Evolutionary conservation across 2,888 invertebrate genomes (phyloP).

Genomic region (Sarcophaga carnaria): DNA sequence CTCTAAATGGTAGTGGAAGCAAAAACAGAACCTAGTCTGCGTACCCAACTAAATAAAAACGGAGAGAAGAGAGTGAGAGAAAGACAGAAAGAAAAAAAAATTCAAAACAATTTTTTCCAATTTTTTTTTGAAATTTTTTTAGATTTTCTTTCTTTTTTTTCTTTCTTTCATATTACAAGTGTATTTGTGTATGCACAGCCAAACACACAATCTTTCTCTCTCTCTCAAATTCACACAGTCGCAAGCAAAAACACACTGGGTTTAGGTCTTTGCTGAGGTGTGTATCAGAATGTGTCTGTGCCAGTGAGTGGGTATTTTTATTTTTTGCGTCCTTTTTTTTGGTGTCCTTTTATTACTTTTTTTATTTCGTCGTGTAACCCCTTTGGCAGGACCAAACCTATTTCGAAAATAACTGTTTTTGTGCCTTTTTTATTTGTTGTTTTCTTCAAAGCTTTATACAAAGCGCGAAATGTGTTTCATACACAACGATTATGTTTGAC

Average conservation of each 20-base stretch:
- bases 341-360: constrained; percentile 46
- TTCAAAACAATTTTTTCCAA: constrained; percentile 63
- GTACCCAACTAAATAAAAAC: neutral
- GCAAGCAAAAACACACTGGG: neutral
- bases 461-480: constrained; percentile 67
- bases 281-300: constrained; percentile 23
- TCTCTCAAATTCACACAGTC: too few relatives aligned
- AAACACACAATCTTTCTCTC: too few relatives aligned
- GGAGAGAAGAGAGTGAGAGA: neutral
- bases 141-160: constrained; percentile 35
- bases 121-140: constrained; percentile 54
- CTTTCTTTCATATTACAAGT: neutral
- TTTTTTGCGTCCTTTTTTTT: constrained; percentile 46
- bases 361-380: constrained; percentile 46
- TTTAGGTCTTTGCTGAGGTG: neutral
- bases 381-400: constrained; percentile 68
- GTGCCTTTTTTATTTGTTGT: neutral
- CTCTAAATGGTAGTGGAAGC: constrained; percentile 19
- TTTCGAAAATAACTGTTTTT: constrained; percentile 43
- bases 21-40: constrained; percentile 3
- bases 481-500: constrained; percentile 58
- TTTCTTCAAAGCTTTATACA: constrained; percentile 47
- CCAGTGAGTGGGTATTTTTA: constrained; percentile 13
- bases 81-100: constrained; percentile 45
- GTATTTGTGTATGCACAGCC: neutral